Conservation (phyloP, 1,140 invertebrate species). For the Leptinotarsa lineolata region DNA sequence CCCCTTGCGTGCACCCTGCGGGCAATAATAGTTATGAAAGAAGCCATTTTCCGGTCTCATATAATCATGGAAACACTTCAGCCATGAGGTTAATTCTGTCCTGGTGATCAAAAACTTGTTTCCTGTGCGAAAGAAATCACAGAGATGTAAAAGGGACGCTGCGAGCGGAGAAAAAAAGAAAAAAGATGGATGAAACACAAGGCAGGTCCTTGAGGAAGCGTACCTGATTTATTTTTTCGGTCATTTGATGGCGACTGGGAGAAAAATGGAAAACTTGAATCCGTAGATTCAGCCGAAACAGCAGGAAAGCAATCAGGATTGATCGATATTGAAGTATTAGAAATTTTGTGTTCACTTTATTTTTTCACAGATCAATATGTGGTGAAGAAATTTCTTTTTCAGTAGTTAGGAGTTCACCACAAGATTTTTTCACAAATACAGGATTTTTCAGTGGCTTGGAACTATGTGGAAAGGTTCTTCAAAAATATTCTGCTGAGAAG, state of each 20-base stretch:
- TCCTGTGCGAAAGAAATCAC: slow-evolving; percentile 8
- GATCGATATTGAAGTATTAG: not conserved
- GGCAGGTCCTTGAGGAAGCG: not conserved
- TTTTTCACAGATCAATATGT: too few relatives aligned
- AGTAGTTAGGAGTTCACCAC: too few relatives aligned
- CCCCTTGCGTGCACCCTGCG: too few relatives aligned
- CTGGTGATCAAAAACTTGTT: slow-evolving; percentile 9
- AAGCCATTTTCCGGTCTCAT: not conserved
- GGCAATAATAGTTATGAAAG: not conserved
- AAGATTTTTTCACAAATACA: too few relatives aligned
- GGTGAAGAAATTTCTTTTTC: too few relatives aligned
- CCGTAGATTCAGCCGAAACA: not conserved
- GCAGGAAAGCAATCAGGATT: not conserved
- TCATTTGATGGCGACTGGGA: not conserved
- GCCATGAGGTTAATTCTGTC: slow-evolving; percentile 4
- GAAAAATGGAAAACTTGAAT: not conserved
- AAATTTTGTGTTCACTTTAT: too few relatives aligned
- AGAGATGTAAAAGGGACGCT: not conserved
- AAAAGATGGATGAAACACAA: not conserved
- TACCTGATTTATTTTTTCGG: not conserved
- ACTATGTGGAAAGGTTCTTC: too few relatives aligned
- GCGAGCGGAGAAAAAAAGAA: not conserved
- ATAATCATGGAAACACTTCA: slow-evolving; percentile 11
- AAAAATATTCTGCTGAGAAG: too few relatives aligned
- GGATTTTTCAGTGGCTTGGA: too few relatives aligned